Base-by-base conservation (phyloP, 1,140 invertebrate species). In the Drosophila malerkotliana region DNA sequence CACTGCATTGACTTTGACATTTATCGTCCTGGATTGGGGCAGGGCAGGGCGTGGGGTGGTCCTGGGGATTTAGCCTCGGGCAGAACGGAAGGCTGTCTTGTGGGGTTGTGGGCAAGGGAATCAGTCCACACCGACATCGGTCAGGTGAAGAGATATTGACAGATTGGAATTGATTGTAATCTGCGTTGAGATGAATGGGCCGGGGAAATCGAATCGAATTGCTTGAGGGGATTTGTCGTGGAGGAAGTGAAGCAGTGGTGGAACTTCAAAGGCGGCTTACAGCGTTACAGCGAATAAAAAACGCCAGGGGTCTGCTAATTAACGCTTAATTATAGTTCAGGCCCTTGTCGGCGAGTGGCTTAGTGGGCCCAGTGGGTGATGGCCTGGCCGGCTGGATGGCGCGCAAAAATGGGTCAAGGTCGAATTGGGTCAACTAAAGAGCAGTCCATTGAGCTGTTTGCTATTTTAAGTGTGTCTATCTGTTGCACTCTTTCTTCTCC, bases 1-100 rank as follows among this genome's bases (percentile, higher is more conserved):
- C 73, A 75, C 69, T 75, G 83, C 83, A 82, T 87, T 87, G 82
- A 87, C 82, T 87, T 87, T 87, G 83, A 87, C 82, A 87, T 87
- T 87, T 88, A 87, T 88, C 59, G 82, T 56, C 39, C 49, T 48
- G 55, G 30, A 55, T 8, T 12, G 26, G 24, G 30, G 18, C 21
- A 52, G 66, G 47, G 49, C 66, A 37, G 30, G 48, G 14, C 14
- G 44, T 18, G 4, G 34, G 10, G 15, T 26, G 47, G 15, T 34
- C 21, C 15, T 26, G 34, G n/a, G 49, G 49, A 53, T 53, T 67
- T 52, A n/a, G 47, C 56, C 51, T 47, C 26, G 37, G 51, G 24
- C 39, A 28, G 47, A 26, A 21, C n/a, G 34, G 59, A 21, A 24
- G 24, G 18, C 45, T 28, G 32, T 28, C 15, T 5, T 15, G 30